phyloP scores from a whole-genome alignment of 2,797 vertebrate genomes.

The Squalus acanthias region DNA sequence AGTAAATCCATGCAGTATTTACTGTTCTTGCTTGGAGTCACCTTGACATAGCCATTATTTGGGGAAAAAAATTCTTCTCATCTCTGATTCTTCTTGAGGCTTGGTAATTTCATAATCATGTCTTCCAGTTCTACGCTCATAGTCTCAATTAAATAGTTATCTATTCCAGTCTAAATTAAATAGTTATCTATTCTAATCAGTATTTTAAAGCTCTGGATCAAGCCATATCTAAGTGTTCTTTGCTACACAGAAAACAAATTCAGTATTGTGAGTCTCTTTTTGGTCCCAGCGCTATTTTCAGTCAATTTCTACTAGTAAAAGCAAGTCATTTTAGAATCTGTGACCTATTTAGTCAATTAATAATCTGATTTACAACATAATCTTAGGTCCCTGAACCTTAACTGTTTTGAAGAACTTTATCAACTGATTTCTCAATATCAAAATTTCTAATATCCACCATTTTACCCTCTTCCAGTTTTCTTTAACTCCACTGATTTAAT shows the following conservation, averaged over 20 bases:
- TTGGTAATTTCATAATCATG: not conserved
- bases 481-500: too few species aligned
- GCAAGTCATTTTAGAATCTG: not conserved
- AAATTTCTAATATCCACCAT: too few species aligned
- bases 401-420: too few species aligned
- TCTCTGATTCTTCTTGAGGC: not conserved
- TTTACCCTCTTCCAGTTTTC: too few species aligned
- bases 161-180: not conserved
- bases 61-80: too few species aligned
- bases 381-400: too few species aligned
- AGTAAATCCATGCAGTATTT: too few species aligned
- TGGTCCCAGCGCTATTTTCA: not conserved
- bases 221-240: not conserved
- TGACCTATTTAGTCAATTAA: not conserved
- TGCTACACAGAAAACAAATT: not conserved
- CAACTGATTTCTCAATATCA: too few species aligned
- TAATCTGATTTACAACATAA: not conserved
- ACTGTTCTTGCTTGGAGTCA: too few species aligned
- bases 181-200: not conserved
- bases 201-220: not conserved
- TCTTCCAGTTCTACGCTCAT: too few species aligned
- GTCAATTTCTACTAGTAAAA: not conserved
- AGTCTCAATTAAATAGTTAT: not conserved
- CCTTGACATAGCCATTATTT: too few species aligned
- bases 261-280: not conserved